A percentile compares a stretch with the other conserved stretches of the same genome.
Conservation (phyloP, 2,113 vertebrate species). For the Platysteira castanea region DNA sequence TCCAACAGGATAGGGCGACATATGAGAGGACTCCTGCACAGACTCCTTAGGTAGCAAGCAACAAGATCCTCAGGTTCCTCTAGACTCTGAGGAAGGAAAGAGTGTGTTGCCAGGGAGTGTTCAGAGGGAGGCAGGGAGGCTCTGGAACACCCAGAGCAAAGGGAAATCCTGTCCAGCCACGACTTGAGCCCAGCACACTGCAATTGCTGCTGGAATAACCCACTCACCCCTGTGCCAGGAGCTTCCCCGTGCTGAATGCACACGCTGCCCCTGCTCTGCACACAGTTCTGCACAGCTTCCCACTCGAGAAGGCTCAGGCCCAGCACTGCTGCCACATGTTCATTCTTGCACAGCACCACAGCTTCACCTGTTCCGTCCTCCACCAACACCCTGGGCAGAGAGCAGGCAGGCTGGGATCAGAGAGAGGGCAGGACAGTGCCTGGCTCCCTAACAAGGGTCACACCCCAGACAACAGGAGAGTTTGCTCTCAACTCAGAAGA, state of each 20-base stretch:
- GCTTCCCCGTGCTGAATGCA: slow-evolving; percentile 65
- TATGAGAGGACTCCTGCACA: slow-evolving; percentile 56
- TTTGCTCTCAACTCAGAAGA: neutral
- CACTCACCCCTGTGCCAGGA: slow-evolving; percentile 63
- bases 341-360: slow-evolving; percentile 72
- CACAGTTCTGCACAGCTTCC: slow-evolving; percentile 77
- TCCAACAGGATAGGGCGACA: slow-evolving; percentile 55
- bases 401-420: slow-evolving; percentile 31
- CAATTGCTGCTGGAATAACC: neutral
- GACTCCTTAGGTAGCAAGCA: slow-evolving; percentile 50
- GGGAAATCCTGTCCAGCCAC: neutral
- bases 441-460: neutral
- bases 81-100: slow-evolving; percentile 16
- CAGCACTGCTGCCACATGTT: slow-evolving; percentile 68
- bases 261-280: slow-evolving; percentile 75
- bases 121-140: neutral
- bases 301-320: slow-evolving; percentile 72
- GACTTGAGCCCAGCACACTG: neutral
- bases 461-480: rapidly evolving
- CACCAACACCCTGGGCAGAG: slow-evolving; percentile 70
- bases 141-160: neutral
- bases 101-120: neutral
- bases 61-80: slow-evolving; percentile 41
- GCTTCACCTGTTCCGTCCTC: slow-evolving; percentile 85
- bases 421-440: neutral